Base-by-base conservation (phyloP, 2,888 invertebrate species). In the Cataglyphis livida region DNA sequence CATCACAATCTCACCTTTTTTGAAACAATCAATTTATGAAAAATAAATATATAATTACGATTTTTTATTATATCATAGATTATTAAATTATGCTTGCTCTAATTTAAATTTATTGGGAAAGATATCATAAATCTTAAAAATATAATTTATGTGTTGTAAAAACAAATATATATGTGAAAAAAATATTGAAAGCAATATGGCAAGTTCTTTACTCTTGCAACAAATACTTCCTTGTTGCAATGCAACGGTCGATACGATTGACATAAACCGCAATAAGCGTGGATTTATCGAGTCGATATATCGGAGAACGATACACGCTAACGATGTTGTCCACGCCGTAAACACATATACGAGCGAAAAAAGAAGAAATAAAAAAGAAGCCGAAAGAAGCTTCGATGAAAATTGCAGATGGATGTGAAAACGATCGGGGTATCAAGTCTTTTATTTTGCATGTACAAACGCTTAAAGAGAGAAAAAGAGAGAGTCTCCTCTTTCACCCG, bases 211-310 rank as follows among this genome's bases (percentile, higher is more conserved):
- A 65, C 12, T 38, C 28, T 15, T 41, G 15, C 41, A 76, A 76
- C 38, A 51, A 61, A 18, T 65, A 65, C 38, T 54, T 25, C 15
- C 25, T 51, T 64, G 76, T 65, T 66, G 59, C 44, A 64, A 74
- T 32, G 71, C 66, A 65, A 73, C 71, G 81, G 12, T 44, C 70
- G 75, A 83, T 59, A 70, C 51, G 57, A 66, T 61, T 44, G 65
- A 61, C 51, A 54, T 57, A 83, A 84, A 83, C 71, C 78, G 83
- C 78, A 84, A 84, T 83, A 84, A 84, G 73, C 78, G 48, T 25
- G 62, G 84, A 83, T 84, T 83, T 83, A 84, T 73, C 57, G 51
- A 82, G 25, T 48, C 59, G 51, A 35, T 44, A 25, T 66, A 78
- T 68, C 38, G 61, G 7, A 59, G 61, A 2, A 59, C 44, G 54